These are phyloP conservation scores for Pionites leucogaster DNA, from an alignment of 2,113 vertebrate genomes.

Conservation along the genomic window DNA sequence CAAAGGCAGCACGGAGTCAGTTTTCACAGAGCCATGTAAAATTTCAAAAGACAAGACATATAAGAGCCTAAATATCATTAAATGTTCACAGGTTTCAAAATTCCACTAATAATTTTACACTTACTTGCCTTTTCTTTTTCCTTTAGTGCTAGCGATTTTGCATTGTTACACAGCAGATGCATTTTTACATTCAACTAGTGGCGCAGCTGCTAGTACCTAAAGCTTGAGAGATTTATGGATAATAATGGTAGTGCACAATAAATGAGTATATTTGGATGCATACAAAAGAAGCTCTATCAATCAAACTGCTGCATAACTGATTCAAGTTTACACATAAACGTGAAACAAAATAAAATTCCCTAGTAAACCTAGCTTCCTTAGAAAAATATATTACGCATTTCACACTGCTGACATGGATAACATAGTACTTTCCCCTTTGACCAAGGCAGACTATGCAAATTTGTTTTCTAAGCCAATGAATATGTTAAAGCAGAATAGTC, in stretches of 20 bases:
- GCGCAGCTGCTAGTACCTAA: not conserved
- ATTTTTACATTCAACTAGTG: not conserved
- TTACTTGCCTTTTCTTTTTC: not conserved
- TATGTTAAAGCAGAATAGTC: not conserved
- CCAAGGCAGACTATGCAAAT: not conserved
- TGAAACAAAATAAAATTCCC: slow-evolving; percentile 3
- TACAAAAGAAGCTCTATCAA: not conserved
- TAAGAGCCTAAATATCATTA: not conserved
- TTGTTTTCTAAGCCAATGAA: not conserved
- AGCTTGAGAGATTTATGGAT: slow-evolving; percentile 24
- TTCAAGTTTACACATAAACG: not conserved
- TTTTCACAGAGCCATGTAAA: not conserved
- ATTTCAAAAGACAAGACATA: not conserved
- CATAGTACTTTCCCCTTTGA: not conserved
- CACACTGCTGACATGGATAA: not conserved
- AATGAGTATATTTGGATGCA: not conserved
- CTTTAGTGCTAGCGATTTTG: not conserved
- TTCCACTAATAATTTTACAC: not conserved
- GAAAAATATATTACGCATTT: not conserved
- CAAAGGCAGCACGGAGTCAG: not conserved
- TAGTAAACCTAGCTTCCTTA: not conserved
- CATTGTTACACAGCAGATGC: not conserved
- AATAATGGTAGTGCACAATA: not conserved
- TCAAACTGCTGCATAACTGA: not conserved
- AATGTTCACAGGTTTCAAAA: not conserved